phyloP scores from a whole-genome alignment of 2,888 invertebrate genomes.

The Uloborus plumipes region DNA sequence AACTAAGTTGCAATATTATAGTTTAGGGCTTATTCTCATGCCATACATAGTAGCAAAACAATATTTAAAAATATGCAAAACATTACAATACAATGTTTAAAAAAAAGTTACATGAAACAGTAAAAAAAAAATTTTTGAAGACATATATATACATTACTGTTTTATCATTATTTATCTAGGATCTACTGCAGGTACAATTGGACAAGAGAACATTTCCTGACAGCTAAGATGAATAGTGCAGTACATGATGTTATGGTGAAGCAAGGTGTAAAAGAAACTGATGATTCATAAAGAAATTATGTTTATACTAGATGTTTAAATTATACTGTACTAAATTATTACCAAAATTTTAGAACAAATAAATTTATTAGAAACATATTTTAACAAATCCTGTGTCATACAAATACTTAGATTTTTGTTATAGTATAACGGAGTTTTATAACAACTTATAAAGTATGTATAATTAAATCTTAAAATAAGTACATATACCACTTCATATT shows the following conservation, averaged over 20 bases:
- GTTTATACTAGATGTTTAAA: neutral
- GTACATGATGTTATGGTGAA: constrained; percentile 39
- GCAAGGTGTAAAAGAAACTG: constrained; percentile 2
- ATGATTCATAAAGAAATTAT: neutral
- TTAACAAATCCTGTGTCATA: neutral
- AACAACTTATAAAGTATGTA: neutral
- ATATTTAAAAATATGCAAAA: neutral
- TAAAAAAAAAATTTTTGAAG: no score
- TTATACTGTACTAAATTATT: neutral
- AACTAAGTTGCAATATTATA: no score
- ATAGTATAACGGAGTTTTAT: neutral
- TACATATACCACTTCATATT: neutral
- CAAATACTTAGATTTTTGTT: neutral
- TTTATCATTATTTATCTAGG: constrained; percentile 11
- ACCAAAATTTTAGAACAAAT: neutral
- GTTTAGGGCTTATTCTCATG: neutral
- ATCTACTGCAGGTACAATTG: constrained; percentile 31
- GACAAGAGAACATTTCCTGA: constrained; percentile 11
- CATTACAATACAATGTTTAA: no score
- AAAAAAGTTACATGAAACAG: no score
- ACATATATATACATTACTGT: neutral
- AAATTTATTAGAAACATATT: constrained; percentile 23
- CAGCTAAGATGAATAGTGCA: constrained; percentile 9
- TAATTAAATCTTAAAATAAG: neutral
- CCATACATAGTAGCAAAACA: neutral